Evolutionary conservation across 2,888 invertebrate genomes (phyloP).

Genomic region (Drosophila buzzatii): DNA sequence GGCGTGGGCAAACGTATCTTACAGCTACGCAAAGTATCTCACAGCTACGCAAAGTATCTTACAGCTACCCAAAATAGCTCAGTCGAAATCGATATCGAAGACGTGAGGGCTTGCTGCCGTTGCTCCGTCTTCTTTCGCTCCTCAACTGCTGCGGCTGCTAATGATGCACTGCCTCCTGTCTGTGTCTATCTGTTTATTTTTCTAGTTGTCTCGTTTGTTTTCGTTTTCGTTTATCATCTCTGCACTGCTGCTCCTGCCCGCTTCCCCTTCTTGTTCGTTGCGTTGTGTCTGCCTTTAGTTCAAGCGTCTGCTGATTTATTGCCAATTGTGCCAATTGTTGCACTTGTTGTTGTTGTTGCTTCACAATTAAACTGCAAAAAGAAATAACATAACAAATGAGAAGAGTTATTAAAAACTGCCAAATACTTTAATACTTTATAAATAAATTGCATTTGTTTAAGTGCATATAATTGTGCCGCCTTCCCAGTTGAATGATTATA

Average conservation of each 20-base stretch:
- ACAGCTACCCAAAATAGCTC: slow-evolving; percentile 43
- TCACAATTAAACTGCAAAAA: slow-evolving; percentile 74
- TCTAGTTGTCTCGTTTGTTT: slow-evolving; percentile 39
- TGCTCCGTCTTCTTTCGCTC: neutral
- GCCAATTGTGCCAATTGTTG: slow-evolving; percentile 68
- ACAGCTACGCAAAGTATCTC: slow-evolving; percentile 20
- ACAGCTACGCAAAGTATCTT: slow-evolving; percentile 16
- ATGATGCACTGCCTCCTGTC: slow-evolving; percentile 51
- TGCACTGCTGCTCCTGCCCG: slow-evolving; percentile 7
- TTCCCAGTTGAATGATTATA: slow-evolving; percentile 27
- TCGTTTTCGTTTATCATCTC: slow-evolving; percentile 54
- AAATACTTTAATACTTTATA: slow-evolving; percentile 16
- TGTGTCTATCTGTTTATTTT: slow-evolving; percentile 14
- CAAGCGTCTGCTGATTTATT: slow-evolving; percentile 51
- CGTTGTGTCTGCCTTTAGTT: slow-evolving; percentile 24
- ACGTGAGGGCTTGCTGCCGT: slow-evolving; percentile 4
- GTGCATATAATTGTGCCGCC: slow-evolving; percentile 21
- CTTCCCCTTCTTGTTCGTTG: slow-evolving; percentile 7
- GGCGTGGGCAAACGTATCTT: slow-evolving; percentile 46
- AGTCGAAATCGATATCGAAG: slow-evolving; percentile 34
- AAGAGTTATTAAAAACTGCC: slow-evolving; percentile 31
- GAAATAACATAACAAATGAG: slow-evolving; percentile 11
- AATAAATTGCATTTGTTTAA: slow-evolving; percentile 38
- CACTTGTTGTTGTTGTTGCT: slow-evolving; percentile 58
- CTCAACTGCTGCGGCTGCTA: slow-evolving; percentile 17